phyloP scores from a whole-genome alignment of 2,888 invertebrate genomes.

The Sminthurinus aureus region DNA sequence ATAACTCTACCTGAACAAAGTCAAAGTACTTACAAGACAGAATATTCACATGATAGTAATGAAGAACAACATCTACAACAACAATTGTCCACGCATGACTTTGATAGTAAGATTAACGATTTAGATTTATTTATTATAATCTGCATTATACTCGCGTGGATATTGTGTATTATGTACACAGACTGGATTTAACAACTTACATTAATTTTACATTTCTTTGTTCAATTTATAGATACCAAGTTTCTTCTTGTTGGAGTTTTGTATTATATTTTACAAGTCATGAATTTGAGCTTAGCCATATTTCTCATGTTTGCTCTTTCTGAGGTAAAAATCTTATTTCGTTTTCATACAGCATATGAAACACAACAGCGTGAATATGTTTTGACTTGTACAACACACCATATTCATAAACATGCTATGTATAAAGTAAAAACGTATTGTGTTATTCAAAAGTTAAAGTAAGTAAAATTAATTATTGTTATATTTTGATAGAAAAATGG shows the following conservation, averaged over 20 bases:
- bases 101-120: not conserved
- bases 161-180: not conserved
- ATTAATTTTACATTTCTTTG: not conserved
- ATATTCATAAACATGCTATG: too few relatives aligned
- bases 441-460: not conserved
- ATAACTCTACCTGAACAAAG: not conserved
- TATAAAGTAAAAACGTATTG: not conserved
- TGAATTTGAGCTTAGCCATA: slow-evolving; percentile 31
- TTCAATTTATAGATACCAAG: slow-evolving; percentile 20
- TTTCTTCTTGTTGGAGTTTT: slow-evolving; percentile 21
- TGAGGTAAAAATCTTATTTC: slow-evolving; percentile 12
- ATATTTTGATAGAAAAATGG: slow-evolving; percentile 17
- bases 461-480: not conserved
- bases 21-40: too few relatives aligned
- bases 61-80: not conserved
- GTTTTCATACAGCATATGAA: not conserved
- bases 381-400: too few relatives aligned
- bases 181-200: not conserved
- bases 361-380: too few relatives aligned
- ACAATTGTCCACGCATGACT: not conserved
- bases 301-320: slow-evolving; percentile 29
- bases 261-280: slow-evolving; percentile 30
- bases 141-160: not conserved
- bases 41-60: not conserved
- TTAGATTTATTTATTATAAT: not conserved